Evolutionary conservation across 30 jellyfish, hydroid and myxozoan species (phyloP).

Genomic region (Pelagia noctiluca): DNA sequence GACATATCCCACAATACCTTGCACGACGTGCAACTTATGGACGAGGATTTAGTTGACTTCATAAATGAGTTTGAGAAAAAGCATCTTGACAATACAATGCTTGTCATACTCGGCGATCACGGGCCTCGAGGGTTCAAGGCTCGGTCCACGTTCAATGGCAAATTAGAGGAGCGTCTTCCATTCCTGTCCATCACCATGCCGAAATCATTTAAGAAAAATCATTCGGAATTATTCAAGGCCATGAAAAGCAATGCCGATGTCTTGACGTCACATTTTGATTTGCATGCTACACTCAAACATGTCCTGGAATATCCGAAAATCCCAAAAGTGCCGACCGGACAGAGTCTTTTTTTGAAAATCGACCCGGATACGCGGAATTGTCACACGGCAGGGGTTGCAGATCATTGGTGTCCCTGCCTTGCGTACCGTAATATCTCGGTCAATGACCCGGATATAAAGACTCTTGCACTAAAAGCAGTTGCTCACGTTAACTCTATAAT

Average conservation of each 20-base stretch:
- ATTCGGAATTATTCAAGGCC: conserved; percentile 5
- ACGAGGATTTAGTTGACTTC: conserved; percentile 47
- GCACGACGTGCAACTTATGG: conserved; percentile 41
- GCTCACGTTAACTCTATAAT: conserved; percentile 13
- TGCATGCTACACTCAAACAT: conserved; percentile 64
- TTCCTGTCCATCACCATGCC: conserved; percentile 67
- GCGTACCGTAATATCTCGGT: conserved; percentile 9
- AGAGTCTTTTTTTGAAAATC: conserved; percentile 73
- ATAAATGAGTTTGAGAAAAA: conserved; percentile 25
- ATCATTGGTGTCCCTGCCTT: conserved; percentile 87
- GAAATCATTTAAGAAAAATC: conserved; percentile 32
- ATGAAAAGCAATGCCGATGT: conserved; percentile 19
- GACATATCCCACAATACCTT: conserved; percentile 56
- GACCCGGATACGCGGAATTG: conserved; percentile 71
- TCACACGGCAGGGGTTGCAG: conserved; percentile 72
- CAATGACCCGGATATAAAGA: neutral
- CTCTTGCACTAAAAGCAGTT: conserved; percentile 25
- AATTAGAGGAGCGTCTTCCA: conserved; percentile 75
- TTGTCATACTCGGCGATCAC: conserved; percentile 70
- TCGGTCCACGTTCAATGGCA: conserved; percentile 58
- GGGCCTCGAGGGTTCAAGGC: conserved; percentile 48
- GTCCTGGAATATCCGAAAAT: conserved; percentile 53
- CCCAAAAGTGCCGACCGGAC: conserved; percentile 43
- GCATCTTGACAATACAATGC: conserved; percentile 52
- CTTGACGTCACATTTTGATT: conserved; percentile 74